Base-by-base conservation (phyloP, 2,797 vertebrate species). In the Pseudocheirus occidentalis region DNA sequence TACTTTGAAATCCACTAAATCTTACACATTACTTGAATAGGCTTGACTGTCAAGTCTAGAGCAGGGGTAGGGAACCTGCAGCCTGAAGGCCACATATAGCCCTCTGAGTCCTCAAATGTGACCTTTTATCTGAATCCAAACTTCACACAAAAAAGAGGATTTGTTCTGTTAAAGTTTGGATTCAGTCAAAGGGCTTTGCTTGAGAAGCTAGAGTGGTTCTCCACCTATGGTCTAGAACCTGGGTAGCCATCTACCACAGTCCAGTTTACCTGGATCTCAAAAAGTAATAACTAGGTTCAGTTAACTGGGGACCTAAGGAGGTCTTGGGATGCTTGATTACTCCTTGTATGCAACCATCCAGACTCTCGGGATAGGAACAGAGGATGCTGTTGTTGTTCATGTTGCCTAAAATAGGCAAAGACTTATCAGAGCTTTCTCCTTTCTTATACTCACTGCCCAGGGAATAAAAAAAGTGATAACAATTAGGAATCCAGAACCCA, bases 321-420 rank as follows among this genome's bases (percentile, higher is more conserved):
- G 66, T 24, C 59, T 90, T 57, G 2, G 28, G 34, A 50, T n/a
- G 53, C 59, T 55, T 58, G 16, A 40, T 73, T 73, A 91, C 1
- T 27, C n/a, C 52, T 55, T 58, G 16, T 40, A 29, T 13, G 40
- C 62, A 50, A 54, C 10, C 58, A 66, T 53, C 28, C 90, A 29
- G 89, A n/a, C 29, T 66, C 29, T 90, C 52, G 21, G 18, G 73
- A 90, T 93, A 28, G 91, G 57, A 91, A n/a, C 5, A 59, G 91
- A 54, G 58, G 2, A 18, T 5, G 6, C 28, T 34, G 58, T 18
- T n/a, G 13, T 66, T 56, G 13, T 50, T 92, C 34, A 87, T 91
- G 92, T 53, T 50, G 40, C 55, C 21, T 73, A 62, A 94, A 94
- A 92, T 81, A 46, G 62, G 91, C 58, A 53, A 90, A 93, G 93